phyloP scores from a whole-genome alignment of 2,113 vertebrate species.

The Echinops telfairi region DNA sequence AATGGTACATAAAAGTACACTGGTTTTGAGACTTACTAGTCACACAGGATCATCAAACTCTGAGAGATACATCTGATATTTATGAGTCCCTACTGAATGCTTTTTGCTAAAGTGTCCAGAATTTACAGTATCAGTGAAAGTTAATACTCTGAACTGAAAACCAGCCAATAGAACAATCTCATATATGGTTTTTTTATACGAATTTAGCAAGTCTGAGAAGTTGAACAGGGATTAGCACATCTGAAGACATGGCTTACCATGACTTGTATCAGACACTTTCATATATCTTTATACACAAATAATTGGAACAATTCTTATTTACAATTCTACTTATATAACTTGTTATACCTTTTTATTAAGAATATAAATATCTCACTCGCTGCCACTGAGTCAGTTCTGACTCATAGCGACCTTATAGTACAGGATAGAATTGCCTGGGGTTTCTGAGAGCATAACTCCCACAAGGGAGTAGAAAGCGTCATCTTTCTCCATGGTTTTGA shows the following conservation, averaged over 20 bases:
- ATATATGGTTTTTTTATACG: not conserved
- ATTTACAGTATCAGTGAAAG: conserved; percentile 48
- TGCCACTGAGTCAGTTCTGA: no score
- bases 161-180: conserved; percentile 25
- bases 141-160: conserved; percentile 46
- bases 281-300: not conserved
- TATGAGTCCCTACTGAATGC: not conserved
- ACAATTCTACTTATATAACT: no score
- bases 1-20: not conserved
- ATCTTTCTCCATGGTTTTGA: no score
- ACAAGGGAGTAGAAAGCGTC: no score
- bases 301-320: no score
- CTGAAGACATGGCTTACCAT: not conserved
- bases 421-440: no score
- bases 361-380: no score
- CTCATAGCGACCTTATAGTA: no score
- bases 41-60: not conserved
- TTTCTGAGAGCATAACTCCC: no score
- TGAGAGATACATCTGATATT: not conserved
- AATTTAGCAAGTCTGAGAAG: not conserved
- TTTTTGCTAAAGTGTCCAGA: conserved; percentile 51
- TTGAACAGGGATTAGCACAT: conserved; percentile 20
- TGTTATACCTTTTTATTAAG: no score
- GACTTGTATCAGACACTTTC: not conserved
- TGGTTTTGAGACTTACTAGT: conserved; percentile 42